Percentiles rank a stretch among this genome's conserved stretches.
These are phyloP conservation scores for Amaurobius ferox DNA, from an alignment of 2,888 invertebrate species.

Conservation along the genomic window DNA sequence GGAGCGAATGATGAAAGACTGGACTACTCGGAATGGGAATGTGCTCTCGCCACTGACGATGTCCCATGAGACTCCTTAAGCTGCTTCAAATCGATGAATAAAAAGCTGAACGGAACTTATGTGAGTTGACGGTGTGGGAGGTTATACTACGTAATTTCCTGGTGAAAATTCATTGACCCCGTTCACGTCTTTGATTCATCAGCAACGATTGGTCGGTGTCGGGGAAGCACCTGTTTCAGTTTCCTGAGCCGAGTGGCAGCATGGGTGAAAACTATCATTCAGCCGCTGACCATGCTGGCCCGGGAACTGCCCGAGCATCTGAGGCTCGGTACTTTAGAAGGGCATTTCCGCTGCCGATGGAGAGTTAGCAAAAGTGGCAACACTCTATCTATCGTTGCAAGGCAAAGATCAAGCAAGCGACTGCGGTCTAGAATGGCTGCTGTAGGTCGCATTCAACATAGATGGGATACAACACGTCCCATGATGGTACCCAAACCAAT, in stretches of 20 bases:
- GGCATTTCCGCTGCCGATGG: constrained; percentile 68
- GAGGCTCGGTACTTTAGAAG: constrained; percentile 63
- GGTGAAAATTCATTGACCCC: constrained; percentile 60
- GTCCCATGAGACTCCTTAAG: constrained; percentile 36
- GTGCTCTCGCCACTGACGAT: constrained; percentile 35
- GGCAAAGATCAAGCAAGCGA: constrained; percentile 52
- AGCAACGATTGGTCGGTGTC: constrained; percentile 39
- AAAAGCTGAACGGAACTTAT: neutral
- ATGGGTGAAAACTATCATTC: constrained; percentile 49
- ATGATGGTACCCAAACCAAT: constrained; percentile 63
- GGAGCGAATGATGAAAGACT: constrained; percentile 31
- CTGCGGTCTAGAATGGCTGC: constrained; percentile 62
- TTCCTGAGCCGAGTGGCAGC: constrained; percentile 10
- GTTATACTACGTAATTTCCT: constrained; percentile 26
- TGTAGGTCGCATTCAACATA: constrained; percentile 44
- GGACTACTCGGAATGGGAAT: constrained; percentile 17
- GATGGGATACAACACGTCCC: constrained; percentile 65
- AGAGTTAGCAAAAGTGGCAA: constrained; percentile 68
- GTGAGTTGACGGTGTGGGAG: neutral
- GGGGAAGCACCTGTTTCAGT: constrained; percentile 33
- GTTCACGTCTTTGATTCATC: constrained; percentile 23
- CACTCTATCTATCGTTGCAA: constrained; percentile 56
- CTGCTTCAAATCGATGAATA: constrained; percentile 34
- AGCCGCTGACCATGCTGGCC: constrained; percentile 52
- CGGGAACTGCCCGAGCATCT: constrained; percentile 59